Evolutionary conservation across 2,113 vertebrate species (phyloP).

Genomic region (Cercopithecus mona): DNA sequence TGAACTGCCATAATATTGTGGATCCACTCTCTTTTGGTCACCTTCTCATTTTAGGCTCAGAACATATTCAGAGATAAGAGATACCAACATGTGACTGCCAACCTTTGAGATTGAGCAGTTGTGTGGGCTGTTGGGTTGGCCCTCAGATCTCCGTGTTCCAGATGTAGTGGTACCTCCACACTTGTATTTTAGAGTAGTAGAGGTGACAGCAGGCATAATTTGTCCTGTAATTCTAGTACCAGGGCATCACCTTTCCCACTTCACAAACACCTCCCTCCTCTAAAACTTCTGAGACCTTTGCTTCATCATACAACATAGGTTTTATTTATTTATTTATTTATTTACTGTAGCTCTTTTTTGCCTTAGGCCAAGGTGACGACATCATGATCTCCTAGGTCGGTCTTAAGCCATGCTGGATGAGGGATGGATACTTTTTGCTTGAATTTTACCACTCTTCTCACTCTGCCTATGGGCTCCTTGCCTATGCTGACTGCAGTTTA

Average conservation of each 20-base stretch:
- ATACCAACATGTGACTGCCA: not conserved
- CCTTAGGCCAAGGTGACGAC: not conserved
- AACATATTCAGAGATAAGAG: not conserved
- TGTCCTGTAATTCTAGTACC: not conserved
- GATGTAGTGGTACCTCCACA: not conserved
- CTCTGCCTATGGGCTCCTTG: too few relatives aligned
- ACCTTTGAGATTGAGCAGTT: not conserved
- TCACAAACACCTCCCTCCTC: too few relatives aligned
- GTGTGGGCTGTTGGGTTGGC: rapidly evolving
- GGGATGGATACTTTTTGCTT: not conserved
- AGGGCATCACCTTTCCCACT: not conserved
- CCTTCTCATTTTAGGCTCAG: not conserved
- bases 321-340: not conserved
- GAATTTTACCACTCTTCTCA: not conserved
- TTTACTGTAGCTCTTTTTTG: not conserved
- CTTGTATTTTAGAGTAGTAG: not conserved
- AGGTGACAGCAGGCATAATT: not conserved
- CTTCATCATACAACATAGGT: not conserved
- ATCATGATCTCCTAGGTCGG: not conserved
- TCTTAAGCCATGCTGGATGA: not conserved
- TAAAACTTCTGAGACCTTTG: not conserved
- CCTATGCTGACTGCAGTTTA: not conserved
- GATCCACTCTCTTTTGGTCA: not conserved
- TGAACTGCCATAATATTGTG: not conserved
- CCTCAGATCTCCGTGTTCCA: not conserved